Conservation (phyloP, 2,888 invertebrate genomes). For the Sesia apiformis region DNA sequence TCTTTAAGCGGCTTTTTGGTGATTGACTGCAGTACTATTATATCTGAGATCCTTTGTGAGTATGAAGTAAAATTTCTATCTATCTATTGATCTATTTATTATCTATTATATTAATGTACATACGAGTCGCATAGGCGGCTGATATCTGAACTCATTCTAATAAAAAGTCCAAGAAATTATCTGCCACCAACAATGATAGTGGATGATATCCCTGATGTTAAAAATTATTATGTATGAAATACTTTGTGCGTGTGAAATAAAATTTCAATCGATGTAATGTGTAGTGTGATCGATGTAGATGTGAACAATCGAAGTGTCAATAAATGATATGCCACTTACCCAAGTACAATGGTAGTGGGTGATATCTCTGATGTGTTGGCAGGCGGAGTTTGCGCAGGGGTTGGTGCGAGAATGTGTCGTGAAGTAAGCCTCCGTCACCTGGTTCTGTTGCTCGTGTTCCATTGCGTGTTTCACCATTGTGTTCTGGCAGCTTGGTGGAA, state of each 20-base stretch:
- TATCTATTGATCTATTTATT: too few relatives aligned
- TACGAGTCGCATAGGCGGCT: too few relatives aligned
- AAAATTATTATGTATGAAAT: neutral
- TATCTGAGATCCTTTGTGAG: too few relatives aligned
- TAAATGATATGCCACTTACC: slow-evolving; percentile 64
- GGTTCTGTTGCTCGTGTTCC: slow-evolving; percentile 91
- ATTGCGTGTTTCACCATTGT: slow-evolving; percentile 90
- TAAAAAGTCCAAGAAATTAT: too few relatives aligned
- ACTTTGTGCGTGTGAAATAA: neutral
- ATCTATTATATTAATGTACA: too few relatives aligned
- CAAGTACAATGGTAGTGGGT: slow-evolving; percentile 93
- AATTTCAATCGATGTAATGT: neutral
- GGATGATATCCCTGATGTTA: too few relatives aligned
- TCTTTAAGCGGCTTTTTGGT: neutral
- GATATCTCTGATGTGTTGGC: slow-evolving; percentile 84
- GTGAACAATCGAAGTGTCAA: too few relatives aligned
- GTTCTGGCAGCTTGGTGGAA: slow-evolving; percentile 61
- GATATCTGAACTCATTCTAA: too few relatives aligned
- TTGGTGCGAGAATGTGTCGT: slow-evolving; percentile 78
- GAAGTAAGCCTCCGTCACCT: slow-evolving; percentile 86
- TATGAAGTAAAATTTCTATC: too few relatives aligned
- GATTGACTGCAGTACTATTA: neutral
- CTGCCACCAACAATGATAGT: too few relatives aligned
- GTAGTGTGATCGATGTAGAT: too few relatives aligned
- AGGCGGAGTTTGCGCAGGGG: slow-evolving; percentile 78